Evolutionary conservation across 2,113 vertebrate genomes (phyloP).

Genomic region (Ptilorrhoa leucosticta): DNA sequence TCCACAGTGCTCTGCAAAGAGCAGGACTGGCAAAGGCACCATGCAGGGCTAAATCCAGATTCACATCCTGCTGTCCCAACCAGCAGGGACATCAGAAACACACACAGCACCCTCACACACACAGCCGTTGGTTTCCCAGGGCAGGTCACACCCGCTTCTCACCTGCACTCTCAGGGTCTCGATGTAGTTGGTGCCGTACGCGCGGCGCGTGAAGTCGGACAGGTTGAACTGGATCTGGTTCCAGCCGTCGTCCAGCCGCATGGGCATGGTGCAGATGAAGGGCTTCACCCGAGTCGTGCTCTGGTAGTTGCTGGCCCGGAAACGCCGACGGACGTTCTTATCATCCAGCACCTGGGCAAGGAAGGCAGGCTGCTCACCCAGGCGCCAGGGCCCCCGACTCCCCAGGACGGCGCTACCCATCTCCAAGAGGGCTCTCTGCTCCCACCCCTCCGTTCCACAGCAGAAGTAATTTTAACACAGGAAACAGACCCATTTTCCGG

Average conservation of each 20-base stretch:
- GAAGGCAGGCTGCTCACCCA: neutral
- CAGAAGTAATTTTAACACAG: neutral
- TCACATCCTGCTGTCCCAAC: neutral
- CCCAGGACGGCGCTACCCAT: accelerated
- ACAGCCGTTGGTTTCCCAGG: accelerated
- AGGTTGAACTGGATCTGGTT: constrained; percentile 98
- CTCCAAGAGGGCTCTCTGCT: neutral
- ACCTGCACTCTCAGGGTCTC: constrained; percentile 97
- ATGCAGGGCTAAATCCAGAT: neutral
- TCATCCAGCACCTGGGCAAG: constrained; percentile 89
- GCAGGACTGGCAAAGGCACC: neutral
- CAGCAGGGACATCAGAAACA: neutral
- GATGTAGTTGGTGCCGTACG: constrained; percentile 93
- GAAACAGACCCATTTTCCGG: neutral
- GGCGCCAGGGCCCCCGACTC: accelerated
- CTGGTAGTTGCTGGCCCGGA: constrained; percentile 96
- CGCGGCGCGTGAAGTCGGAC: constrained; percentile 90
- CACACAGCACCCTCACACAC: too few species aligned
- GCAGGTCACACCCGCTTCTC: neutral
- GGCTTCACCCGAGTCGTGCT: constrained; percentile 94
- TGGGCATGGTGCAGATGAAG: constrained; percentile 98
- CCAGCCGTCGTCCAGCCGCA: constrained; percentile 95
- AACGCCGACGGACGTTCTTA: constrained; percentile 91
- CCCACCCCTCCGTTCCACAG: neutral
- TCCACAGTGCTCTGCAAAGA: neutral